Percentiles rank a stretch among this genome's conserved stretches.
These are phyloP conservation scores for Astatotilapia flaviijosephi DNA, from an alignment of 2,113 vertebrate genomes.

Conservation along the genomic window DNA sequence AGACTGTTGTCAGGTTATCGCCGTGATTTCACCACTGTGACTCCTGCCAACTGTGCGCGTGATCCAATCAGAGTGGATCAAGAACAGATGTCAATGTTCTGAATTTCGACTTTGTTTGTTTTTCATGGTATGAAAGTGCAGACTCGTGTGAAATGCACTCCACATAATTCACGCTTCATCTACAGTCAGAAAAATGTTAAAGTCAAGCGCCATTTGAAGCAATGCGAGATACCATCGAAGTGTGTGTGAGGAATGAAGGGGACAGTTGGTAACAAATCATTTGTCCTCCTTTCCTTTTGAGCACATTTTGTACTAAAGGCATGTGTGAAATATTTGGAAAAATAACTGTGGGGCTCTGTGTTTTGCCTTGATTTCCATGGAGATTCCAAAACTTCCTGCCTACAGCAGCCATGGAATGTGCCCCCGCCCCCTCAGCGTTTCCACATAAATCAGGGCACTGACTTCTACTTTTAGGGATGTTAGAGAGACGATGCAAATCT, in stretches of 20 bases:
- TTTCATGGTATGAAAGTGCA: background rate
- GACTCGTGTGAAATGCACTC: background rate
- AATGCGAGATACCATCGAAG: background rate
- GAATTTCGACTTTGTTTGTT: background rate
- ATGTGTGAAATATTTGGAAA: slow-evolving; percentile 54
- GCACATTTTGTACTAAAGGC: slow-evolving; percentile 26
- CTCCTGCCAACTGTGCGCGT: background rate
- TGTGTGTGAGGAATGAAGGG: background rate
- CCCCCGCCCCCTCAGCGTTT: slow-evolving; percentile 56
- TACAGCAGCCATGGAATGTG: slow-evolving; percentile 62
- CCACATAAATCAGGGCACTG: slow-evolving; percentile 67
- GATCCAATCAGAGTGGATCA: background rate
- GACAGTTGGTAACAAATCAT: slow-evolving; percentile 25
- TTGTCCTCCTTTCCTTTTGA: background rate
- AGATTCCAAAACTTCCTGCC: slow-evolving; percentile 76
- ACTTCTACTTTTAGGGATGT: slow-evolving; percentile 55
- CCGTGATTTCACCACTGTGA: slow-evolving; percentile 32
- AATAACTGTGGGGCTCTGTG: slow-evolving; percentile 56
- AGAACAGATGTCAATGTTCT: slow-evolving; percentile 1
- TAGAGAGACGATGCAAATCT: slow-evolving; percentile 34
- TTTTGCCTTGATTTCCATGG: slow-evolving; percentile 72
- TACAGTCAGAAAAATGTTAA: background rate
- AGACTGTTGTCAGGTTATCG: background rate
- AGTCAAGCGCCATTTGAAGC: background rate
- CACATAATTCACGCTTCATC: background rate